These are phyloP conservation scores for Sinocyclocheilus anshuiensis DNA, from an alignment of 2,113 vertebrate species.

Conservation along the genomic window DNA sequence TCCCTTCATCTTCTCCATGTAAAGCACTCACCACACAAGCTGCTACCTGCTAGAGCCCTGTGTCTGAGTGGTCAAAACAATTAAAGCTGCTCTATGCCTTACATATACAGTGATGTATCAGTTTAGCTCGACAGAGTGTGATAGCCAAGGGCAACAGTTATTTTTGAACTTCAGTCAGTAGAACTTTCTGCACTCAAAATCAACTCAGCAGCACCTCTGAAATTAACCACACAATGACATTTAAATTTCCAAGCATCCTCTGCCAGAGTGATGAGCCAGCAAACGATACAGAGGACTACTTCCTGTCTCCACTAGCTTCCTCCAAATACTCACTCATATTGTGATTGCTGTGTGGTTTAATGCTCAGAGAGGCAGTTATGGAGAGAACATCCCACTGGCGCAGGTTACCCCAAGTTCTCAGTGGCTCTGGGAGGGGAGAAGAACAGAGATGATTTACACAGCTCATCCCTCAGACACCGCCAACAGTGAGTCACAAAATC, in stretches of 20 bases:
- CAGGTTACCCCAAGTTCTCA: slow-evolving; percentile 42
- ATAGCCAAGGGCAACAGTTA: slow-evolving; percentile 1
- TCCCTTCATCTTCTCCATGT: slow-evolving; percentile 42
- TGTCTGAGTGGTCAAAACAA: background rate
- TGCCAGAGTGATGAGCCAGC: slow-evolving; percentile 18
- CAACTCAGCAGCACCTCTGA: slow-evolving; percentile 21
- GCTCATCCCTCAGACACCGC: slow-evolving; percentile 42
- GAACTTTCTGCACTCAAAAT: slow-evolving; percentile 21
- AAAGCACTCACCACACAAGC: background rate
- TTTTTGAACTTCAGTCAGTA: slow-evolving; percentile 26
- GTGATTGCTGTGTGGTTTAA: slow-evolving; percentile 13
- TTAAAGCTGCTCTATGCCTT: background rate
- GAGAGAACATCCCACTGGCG: slow-evolving; percentile 7
- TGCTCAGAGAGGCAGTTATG: slow-evolving; percentile 10
- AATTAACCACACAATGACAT: slow-evolving; percentile 21
- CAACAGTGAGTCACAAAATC: slow-evolving; percentile 54
- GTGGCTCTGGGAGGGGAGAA: slow-evolving; percentile 34
- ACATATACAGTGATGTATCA: background rate
- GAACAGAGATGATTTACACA: slow-evolving; percentile 43
- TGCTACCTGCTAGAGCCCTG: slow-evolving; percentile 10
- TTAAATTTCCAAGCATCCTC: background rate
- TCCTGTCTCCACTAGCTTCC: slow-evolving; percentile 5
- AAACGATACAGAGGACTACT: slow-evolving; percentile 22
- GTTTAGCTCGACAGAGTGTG: background rate
- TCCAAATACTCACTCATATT: slow-evolving; percentile 17